Conservation (phyloP, 2,888 invertebrate species). For the Auanema freiburgensis region DNA sequence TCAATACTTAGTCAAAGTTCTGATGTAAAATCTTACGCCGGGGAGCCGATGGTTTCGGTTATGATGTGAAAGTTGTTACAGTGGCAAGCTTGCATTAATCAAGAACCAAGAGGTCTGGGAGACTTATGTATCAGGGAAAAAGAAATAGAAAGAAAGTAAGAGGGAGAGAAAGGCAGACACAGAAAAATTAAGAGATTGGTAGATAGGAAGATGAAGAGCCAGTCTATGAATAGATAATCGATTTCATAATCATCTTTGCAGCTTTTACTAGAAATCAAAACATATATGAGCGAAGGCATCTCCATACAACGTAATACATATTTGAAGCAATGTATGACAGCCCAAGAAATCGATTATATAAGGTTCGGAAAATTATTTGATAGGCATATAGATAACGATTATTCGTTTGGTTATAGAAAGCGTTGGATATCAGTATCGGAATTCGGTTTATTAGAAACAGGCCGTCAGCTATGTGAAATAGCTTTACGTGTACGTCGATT, state of each 20-base stretch:
- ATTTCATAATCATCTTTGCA: slow-evolving; percentile 24
- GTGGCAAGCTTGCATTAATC: too few relatives aligned
- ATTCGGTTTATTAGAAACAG: slow-evolving; percentile 47
- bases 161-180: neutral
- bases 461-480: slow-evolving; percentile 39
- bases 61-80: too few relatives aligned
- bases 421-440: slow-evolving; percentile 43
- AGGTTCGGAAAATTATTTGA: slow-evolving; percentile 6
- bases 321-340: slow-evolving; percentile 53
- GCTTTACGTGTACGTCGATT: slow-evolving; percentile 35
- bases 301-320: slow-evolving; percentile 52
- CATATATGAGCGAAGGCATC: slow-evolving; percentile 53
- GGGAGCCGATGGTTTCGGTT: too few relatives aligned
- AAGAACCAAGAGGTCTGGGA: too few relatives aligned
- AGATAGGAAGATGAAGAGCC: too few relatives aligned
- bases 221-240: neutral
- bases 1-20: too few relatives aligned
- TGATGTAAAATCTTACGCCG: too few relatives aligned
- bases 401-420: slow-evolving; percentile 12
- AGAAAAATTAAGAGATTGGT: neutral
- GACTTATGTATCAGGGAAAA: too few relatives aligned
- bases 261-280: slow-evolving; percentile 47
- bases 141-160: too few relatives aligned
- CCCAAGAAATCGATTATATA: slow-evolving; percentile 35
- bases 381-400: neutral